Evolutionary conservation across 2,113 vertebrate genomes (phyloP), one percentile per base, ranked within the genome.

Genomic region (Physeter macrocephalus): DNA sequence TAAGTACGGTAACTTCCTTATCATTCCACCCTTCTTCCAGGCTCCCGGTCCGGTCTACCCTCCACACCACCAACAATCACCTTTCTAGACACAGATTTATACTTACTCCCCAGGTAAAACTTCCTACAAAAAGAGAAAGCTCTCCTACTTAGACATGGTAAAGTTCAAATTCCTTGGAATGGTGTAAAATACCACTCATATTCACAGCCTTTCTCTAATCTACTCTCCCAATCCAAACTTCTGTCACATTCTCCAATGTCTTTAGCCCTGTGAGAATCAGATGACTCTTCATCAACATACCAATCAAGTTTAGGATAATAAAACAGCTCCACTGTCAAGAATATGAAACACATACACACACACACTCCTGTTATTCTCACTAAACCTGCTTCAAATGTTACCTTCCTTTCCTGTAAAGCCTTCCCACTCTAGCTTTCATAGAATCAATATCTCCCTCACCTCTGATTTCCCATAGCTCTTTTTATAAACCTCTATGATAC

Each of bases 111-210:
- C 62, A 4, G 31, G 14, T 77, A 81, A 71, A 86, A 49, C 43
- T 88, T 71, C 57, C 67, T 54, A 74, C 27, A 39, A 67, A 84
- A 87, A 67, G 31, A 77, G 49, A 87, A 94, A 82, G 11, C 2
- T 34, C 21, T 81, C 14, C 31, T 46, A 54, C 34, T 57, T 36
- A 62, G 54, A 71, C 17, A 62, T 1, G 18, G 62, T 17, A 36
- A 39, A 52, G 74, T 57, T 89, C 74, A 69, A 64, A 86, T 46
- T 27, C 62, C 27, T 20, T 64, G 36, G 31, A 57, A 67, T 14
- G 10, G 18, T 21, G 8, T 7, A 2, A 11, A 59, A 61, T 27
- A 72, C 29, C 8, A 3, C 57, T 31, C 59, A n/a, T 31, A 52
- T 71, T 69, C 77, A 85, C 10, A 43, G n/a, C 3, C 49, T 43